A percentile compares a stretch with the other conserved stretches of the same genome.
Conservation (phyloP, 2,113 vertebrate species). For the Antechinus stuartii region DNA sequence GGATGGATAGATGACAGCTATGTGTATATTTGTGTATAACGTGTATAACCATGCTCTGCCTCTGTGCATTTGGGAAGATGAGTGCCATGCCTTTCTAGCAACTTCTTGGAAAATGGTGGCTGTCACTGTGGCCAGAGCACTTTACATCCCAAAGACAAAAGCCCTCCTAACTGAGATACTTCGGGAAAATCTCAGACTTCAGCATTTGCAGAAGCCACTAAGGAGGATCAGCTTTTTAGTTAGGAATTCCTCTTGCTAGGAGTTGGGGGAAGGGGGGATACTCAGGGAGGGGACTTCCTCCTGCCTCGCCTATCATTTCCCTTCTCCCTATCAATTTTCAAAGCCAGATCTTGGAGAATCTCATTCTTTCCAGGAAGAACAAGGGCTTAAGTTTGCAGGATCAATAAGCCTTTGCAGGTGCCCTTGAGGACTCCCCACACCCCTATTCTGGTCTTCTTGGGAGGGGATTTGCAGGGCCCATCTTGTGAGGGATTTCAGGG, state of each 20-base stretch:
- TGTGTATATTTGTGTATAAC: not conserved
- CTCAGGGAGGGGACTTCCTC: not conserved
- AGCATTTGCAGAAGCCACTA: not conserved
- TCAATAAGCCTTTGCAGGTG: conserved; percentile 17
- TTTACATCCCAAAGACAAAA: conserved; percentile 25
- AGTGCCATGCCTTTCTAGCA: conserved; percentile 34
- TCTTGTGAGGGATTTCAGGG: not conserved
- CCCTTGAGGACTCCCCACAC: conserved; percentile 42
- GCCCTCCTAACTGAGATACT: conserved; percentile 25
- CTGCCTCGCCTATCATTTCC: not conserved
- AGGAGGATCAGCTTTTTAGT: not conserved
- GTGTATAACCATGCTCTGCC: not conserved
- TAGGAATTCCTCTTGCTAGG: conserved; percentile 11
- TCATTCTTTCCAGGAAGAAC: not conserved
- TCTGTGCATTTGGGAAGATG: conserved; percentile 12
- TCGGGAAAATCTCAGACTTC: conserved; percentile 41
- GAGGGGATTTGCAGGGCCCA: not conserved
- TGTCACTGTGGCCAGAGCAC: not conserved
- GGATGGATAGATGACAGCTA: too few relatives aligned
- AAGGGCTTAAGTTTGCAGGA: not conserved
- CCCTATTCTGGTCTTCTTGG: conserved; percentile 6
- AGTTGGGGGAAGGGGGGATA: not conserved
- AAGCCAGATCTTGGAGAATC: not conserved
- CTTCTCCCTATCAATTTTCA: conserved; percentile 23
- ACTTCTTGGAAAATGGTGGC: conserved; percentile 9